phyloP scores from a whole-genome alignment of 2,888 invertebrate species.

The Nasonovia ribisnigri region DNA sequence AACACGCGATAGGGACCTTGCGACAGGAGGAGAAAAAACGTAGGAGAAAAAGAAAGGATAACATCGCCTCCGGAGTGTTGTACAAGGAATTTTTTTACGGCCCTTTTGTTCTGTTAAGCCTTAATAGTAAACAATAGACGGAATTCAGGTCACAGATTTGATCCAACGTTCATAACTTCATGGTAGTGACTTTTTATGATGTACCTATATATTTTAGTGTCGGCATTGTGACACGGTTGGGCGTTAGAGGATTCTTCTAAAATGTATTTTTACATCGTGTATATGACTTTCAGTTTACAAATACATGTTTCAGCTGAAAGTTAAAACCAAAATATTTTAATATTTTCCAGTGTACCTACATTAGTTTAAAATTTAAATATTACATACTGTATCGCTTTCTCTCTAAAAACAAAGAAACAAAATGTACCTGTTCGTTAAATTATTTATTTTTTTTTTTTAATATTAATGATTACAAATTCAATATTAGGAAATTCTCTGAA shows the following conservation, averaged over 20 bases:
- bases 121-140: slow-evolving; percentile 51
- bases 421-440: too few species aligned
- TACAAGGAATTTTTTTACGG: slow-evolving; percentile 52
- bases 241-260: background rate
- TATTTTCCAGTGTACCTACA: background rate
- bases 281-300: background rate
- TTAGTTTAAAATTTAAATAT: background rate
- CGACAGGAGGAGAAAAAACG: slow-evolving; percentile 6
- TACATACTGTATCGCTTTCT: background rate
- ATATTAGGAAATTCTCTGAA: too few species aligned
- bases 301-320: background rate
- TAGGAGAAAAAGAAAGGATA: slow-evolving; percentile 36
- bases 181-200: slow-evolving; percentile 41
- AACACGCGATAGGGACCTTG: background rate
- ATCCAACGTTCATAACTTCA: slow-evolving; percentile 40
- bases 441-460: too few species aligned
- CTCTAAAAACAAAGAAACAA: background rate
- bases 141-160: slow-evolving; percentile 59
- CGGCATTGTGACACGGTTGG: background rate
- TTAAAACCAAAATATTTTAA: background rate
- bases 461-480: too few species aligned
- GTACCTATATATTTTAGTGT: slow-evolving; percentile 56
- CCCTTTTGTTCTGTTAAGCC: slow-evolving; percentile 33
- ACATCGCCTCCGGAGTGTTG: slow-evolving; percentile 45
- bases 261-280: slow-evolving; percentile 12